Conservation (phyloP, 2,888 invertebrate genomes). For the Rhingia campestris region DNA sequence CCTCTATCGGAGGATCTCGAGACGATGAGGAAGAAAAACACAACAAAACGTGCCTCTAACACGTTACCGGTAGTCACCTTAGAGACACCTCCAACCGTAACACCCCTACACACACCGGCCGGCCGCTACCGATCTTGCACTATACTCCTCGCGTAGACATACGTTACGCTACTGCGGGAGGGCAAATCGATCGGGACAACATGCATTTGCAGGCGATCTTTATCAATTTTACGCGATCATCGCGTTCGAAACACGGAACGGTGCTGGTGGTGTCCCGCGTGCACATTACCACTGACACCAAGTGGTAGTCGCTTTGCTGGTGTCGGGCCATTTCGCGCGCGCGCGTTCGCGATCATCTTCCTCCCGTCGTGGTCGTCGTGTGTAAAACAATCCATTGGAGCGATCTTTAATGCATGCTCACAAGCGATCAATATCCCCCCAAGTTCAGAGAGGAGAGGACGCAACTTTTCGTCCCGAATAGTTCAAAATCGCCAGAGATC, state of each 20-base stretch:
- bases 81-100: slow-evolving; percentile 54
- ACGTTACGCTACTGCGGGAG: slow-evolving; percentile 59
- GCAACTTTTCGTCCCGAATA: slow-evolving; percentile 55
- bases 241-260: slow-evolving; percentile 63
- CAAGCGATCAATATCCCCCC: slow-evolving; percentile 68
- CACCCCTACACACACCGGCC: slow-evolving; percentile 43
- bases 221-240: slow-evolving; percentile 74
- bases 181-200: slow-evolving; percentile 73
- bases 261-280: slow-evolving; percentile 57
- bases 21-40: slow-evolving; percentile 39
- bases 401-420: slow-evolving; percentile 74
- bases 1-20: slow-evolving; percentile 7
- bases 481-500: slow-evolving; percentile 68
- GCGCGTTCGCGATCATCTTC: slow-evolving; percentile 50
- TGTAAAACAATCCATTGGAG: slow-evolving; percentile 72
- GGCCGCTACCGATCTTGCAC: slow-evolving; percentile 1
- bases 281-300: slow-evolving; percentile 60
- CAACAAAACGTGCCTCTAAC: slow-evolving; percentile 69
- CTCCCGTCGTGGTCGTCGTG: slow-evolving; percentile 11
- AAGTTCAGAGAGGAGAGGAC: slow-evolving; percentile 35
- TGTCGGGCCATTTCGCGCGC: slow-evolving; percentile 36
- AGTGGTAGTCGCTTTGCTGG: slow-evolving; percentile 17
- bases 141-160: slow-evolving; percentile 16
- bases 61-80: slow-evolving; percentile 70
- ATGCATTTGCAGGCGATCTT: slow-evolving; percentile 71